These are phyloP conservation scores for Uropsilus gracilis DNA, from an alignment of 2,113 vertebrate species.

Conservation along the genomic window DNA sequence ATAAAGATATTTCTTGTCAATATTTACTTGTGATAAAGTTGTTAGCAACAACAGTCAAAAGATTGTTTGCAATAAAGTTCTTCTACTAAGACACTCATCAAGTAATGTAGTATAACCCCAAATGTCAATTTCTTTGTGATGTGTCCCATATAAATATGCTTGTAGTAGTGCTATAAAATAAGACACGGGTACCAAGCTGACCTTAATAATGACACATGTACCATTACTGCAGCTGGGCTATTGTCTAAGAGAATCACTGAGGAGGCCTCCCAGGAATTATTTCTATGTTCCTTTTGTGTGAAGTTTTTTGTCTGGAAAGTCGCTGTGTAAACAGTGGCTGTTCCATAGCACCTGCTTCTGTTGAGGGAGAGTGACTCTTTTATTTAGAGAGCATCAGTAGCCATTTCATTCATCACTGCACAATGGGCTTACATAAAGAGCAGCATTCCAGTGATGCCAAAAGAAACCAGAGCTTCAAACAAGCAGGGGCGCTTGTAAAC, in stretches of 20 bases:
- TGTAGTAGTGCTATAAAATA: constrained; percentile 11
- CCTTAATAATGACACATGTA: constrained; percentile 84
- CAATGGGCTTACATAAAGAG: constrained; percentile 84
- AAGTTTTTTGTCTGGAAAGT: constrained; percentile 83
- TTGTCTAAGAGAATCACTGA: constrained; percentile 82
- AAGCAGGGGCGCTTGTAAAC: constrained; percentile 75
- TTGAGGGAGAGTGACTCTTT: constrained; percentile 65
- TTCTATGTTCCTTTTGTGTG: constrained; percentile 78
- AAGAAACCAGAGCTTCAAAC: constrained; percentile 70
- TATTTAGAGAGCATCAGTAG: constrained; percentile 80
- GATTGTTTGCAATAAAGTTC: constrained; percentile 51
- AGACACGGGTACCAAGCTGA: constrained; percentile 77
- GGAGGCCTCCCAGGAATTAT: constrained; percentile 84
- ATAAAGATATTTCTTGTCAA: background rate
- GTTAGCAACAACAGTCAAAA: background rate
- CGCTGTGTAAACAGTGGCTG: constrained; percentile 86
- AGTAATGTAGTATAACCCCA: constrained; percentile 26
- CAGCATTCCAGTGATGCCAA: constrained; percentile 77
- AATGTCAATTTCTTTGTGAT: background rate
- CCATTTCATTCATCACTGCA: constrained; percentile 85
- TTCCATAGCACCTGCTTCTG: constrained; percentile 88
- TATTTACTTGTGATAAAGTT: background rate
- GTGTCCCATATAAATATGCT: constrained; percentile 45
- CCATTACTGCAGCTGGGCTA: constrained; percentile 85
- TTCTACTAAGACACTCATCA: constrained; percentile 55